Evolutionary conservation across 2,797 vertebrate species (phyloP).

Genomic region (Cryptoprocta ferox): DNA sequence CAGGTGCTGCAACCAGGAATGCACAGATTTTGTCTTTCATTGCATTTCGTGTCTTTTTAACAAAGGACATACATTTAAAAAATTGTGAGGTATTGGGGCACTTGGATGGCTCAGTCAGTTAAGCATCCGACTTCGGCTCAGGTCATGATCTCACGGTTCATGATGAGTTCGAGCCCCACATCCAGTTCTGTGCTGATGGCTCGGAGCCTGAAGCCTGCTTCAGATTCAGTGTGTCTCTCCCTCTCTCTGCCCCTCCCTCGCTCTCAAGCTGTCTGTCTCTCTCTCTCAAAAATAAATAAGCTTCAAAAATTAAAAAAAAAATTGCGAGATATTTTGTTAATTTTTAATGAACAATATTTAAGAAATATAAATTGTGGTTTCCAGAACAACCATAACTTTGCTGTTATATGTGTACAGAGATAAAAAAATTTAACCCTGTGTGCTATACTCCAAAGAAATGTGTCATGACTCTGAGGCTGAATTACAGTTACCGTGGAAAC

Average conservation of each 20-base stretch:
- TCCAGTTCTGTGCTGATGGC: too few relatives aligned
- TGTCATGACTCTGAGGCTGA: constrained; percentile 14
- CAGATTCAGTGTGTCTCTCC: too few relatives aligned
- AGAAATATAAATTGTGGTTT: constrained; percentile 42
- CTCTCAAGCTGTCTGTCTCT: too few relatives aligned
- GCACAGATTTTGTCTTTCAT: not conserved
- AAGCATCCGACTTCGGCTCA: too few relatives aligned
- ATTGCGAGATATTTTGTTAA: not conserved
- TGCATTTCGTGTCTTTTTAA: constrained; percentile 31
- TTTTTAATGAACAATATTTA: constrained; percentile 50
- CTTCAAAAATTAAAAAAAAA: not conserved
- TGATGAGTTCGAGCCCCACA: too few relatives aligned
- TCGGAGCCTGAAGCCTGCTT: too few relatives aligned
- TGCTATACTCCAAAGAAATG: constrained; percentile 22
- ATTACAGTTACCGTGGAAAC: constrained; percentile 66
- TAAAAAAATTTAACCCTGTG: constrained; percentile 45
- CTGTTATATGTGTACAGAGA: not conserved
- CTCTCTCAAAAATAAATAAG: too few relatives aligned
- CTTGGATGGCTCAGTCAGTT: too few relatives aligned
- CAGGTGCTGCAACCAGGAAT: not conserved
- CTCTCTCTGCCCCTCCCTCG: too few relatives aligned
- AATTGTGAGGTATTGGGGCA: not conserved
- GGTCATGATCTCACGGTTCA: too few relatives aligned
- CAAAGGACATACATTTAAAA: not conserved
- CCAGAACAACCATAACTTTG: constrained; percentile 5